A percentile compares a stretch with the other conserved stretches of the same genome.
Conservation (phyloP, 2,113 vertebrate genomes). For the Atlantisia rogersi region DNA sequence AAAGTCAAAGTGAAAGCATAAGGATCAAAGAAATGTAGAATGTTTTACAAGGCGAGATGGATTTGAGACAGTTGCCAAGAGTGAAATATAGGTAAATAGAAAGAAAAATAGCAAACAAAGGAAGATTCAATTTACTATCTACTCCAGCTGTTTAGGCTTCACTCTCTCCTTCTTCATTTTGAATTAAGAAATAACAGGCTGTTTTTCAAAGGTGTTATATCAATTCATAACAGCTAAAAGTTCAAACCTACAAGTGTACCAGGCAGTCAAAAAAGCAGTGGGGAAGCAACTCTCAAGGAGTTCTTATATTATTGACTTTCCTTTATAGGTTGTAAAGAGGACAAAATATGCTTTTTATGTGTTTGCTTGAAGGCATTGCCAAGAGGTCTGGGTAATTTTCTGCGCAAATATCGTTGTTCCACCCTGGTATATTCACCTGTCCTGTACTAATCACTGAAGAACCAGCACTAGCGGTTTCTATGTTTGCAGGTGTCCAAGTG, state of each 20-base stretch:
- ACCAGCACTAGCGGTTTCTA: neutral
- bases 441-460: neutral
- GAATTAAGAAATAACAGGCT: neutral
- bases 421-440: neutral
- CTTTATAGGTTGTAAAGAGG: neutral
- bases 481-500: neutral
- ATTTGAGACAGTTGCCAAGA: neutral
- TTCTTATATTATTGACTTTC: neutral
- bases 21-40: neutral
- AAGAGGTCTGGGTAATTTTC: neutral
- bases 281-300: neutral
- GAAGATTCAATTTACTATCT: neutral
- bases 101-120: neutral
- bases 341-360: neutral
- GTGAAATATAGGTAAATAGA: neutral
- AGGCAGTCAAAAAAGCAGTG: neutral
- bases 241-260: neutral
- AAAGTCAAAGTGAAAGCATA: neutral
- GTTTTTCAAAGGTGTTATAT: neutral
- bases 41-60: neutral
- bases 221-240: neutral
- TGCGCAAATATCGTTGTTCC: neutral
- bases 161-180: neutral
- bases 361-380: neutral
- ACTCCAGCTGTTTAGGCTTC: neutral